A percentile compares a stretch with the other conserved stretches of the same genome.
phyloP scores from a whole-genome alignment of 2,113 vertebrate genomes.

The Callopanchax toddi region DNA sequence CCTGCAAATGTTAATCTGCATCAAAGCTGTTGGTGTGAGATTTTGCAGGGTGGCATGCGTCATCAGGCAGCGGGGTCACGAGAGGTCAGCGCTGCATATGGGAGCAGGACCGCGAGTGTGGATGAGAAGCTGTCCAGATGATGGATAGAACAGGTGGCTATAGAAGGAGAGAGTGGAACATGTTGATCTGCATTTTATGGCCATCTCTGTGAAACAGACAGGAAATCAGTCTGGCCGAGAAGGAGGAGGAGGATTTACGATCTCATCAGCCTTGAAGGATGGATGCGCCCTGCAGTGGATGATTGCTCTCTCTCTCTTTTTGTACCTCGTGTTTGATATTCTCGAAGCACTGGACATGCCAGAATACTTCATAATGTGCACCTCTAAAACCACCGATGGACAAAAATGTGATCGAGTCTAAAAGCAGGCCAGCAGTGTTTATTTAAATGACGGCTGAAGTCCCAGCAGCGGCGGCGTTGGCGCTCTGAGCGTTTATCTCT shows the following conservation, averaged over 20 bases:
- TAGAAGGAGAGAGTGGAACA: conserved; percentile 28
- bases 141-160: conserved; percentile 66
- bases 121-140: conserved; percentile 66
- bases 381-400: conserved; percentile 28
- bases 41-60: conserved; percentile 18
- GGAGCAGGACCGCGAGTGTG: conserved; percentile 46
- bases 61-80: conserved; percentile 6
- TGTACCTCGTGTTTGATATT: conserved; percentile 33
- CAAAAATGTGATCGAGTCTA: conserved; percentile 27
- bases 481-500: conserved; percentile 45
- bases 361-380: conserved; percentile 21
- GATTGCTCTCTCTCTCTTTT: conserved; percentile 50
- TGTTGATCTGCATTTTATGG: conserved; percentile 68
- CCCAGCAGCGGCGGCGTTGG: conserved; percentile 33
- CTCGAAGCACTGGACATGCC: conserved; percentile 28
- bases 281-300: conserved; percentile 35
- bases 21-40: conserved; percentile 35
- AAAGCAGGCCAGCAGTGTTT: conserved; percentile 32
- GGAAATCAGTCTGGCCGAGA: conserved; percentile 53
- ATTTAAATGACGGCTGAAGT: conserved; percentile 50
- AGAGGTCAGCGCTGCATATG: conserved; percentile 33
- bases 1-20: not conserved
- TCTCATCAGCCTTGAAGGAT: conserved; percentile 62
- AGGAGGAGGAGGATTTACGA: conserved; percentile 63
- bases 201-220: conserved; percentile 57